Conservation (phyloP, 1,140 invertebrate species). For the Drosophila punjabiensis region DNA sequence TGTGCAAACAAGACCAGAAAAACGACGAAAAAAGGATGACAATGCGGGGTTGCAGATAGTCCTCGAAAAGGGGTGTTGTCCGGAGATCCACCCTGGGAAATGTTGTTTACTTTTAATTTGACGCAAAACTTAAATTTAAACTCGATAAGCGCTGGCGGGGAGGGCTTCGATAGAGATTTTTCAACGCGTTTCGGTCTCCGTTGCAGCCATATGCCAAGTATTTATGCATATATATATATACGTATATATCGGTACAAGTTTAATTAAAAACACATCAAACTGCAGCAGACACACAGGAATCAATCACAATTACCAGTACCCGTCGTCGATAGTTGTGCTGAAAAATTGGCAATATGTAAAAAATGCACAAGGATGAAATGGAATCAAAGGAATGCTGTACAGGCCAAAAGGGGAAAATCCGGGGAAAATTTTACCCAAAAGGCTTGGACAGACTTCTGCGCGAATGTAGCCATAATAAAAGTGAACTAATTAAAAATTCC, state of each 20-base stretch:
- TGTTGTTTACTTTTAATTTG: slow-evolving; percentile 77
- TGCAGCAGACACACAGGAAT: slow-evolving; percentile 68
- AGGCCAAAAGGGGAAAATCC: slow-evolving; percentile 18
- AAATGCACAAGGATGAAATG: slow-evolving; percentile 47
- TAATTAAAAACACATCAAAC: slow-evolving; percentile 80
- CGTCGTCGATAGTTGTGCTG: slow-evolving; percentile 21
- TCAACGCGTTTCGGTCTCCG: not conserved
- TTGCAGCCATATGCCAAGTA: slow-evolving; percentile 24
- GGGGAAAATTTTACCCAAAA: slow-evolving; percentile 9
- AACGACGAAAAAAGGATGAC: slow-evolving; percentile 35
- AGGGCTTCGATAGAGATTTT: slow-evolving; percentile 34
- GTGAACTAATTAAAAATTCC: slow-evolving; percentile 69
- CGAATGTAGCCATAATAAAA: slow-evolving; percentile 35
- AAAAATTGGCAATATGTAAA: slow-evolving; percentile 60
- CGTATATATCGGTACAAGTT: slow-evolving; percentile 51
- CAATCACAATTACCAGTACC: slow-evolving; percentile 71
- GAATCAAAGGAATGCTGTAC: slow-evolving; percentile 53
- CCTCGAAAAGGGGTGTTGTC: slow-evolving; percentile 59
- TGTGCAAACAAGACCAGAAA: slow-evolving; percentile 72
- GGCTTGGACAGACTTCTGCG: not conserved
- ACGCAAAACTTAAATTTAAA: slow-evolving; percentile 62
- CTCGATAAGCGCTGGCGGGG: slow-evolving; percentile 4
- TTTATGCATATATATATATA: slow-evolving; percentile 58
- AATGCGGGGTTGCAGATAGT: slow-evolving; percentile 29
- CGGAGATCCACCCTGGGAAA: slow-evolving; percentile 39